A percentile compares a stretch with the other conserved stretches of the same genome.
phyloP scores from a whole-genome alignment of 2,797 vertebrate species.

The Garrulus glandarius region DNA sequence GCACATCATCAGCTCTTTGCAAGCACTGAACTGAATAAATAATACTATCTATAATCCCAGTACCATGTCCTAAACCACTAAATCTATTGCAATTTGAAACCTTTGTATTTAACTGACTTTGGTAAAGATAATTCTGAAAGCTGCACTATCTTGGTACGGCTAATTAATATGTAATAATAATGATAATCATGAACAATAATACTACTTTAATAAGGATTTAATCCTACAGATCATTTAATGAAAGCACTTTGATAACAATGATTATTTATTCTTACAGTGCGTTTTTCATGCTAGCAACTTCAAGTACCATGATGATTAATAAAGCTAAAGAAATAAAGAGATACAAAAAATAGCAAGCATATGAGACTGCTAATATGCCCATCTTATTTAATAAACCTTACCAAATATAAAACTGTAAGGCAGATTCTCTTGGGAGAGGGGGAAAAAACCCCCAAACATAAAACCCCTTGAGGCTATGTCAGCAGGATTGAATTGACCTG shows the following conservation, averaged over 20 bases:
- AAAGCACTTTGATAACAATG: conserved; percentile 47
- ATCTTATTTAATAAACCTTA: conserved; percentile 54
- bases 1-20: not conserved
- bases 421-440: conserved; percentile 2
- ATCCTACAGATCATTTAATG: conserved; percentile 38
- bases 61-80: not conserved
- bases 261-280: conserved; percentile 46
- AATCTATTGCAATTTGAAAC: not conserved
- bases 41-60: not conserved
- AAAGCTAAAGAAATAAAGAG: conserved; percentile 31
- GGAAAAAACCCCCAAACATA: not conserved
- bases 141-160: not conserved
- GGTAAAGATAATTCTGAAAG: conserved; percentile 27
- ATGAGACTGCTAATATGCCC: not conserved
- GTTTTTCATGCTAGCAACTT: conserved; percentile 45
- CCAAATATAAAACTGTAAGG: conserved; percentile 21
- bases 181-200: conserved; percentile 39
- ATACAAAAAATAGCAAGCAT: conserved; percentile 44
- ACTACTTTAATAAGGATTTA: conserved; percentile 47
- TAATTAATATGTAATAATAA: conserved; percentile 53
- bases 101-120: conserved; percentile 32
- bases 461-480: not conserved
- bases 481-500: conserved; percentile 25
- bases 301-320: conserved; percentile 47
- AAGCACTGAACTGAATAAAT: conserved; percentile 1